phyloP scores from a whole-genome alignment of 1,140 invertebrate species.

The Diabrotica undecimpunctata region DNA sequence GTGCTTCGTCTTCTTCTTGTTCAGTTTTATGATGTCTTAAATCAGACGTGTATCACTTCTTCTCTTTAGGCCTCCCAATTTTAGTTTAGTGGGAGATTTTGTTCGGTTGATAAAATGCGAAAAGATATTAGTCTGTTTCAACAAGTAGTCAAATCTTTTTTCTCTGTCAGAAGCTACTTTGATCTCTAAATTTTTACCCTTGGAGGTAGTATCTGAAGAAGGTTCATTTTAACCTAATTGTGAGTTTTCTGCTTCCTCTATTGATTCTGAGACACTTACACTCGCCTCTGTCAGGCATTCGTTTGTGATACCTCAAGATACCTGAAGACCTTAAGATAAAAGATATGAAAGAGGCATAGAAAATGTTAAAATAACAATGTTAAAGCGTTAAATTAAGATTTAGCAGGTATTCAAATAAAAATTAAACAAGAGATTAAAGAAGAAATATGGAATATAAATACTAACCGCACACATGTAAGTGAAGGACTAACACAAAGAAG shows the following conservation, averaged over 20 bases:
- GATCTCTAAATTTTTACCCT: constrained; percentile 73
- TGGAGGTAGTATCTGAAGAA: constrained; percentile 66
- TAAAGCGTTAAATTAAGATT: too few relatives aligned
- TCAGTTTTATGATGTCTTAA: constrained; percentile 98
- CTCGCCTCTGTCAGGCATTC: constrained; percentile 51
- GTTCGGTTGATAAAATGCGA: constrained; percentile 91
- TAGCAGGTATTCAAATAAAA: too few relatives aligned
- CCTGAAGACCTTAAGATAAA: too few relatives aligned
- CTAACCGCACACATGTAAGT: too few relatives aligned
- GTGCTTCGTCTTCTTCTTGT: constrained; percentile 98
- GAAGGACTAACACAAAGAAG: too few relatives aligned
- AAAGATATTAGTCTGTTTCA: constrained; percentile 97
- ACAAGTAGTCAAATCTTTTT: constrained; percentile 90
- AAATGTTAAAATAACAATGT: too few relatives aligned
- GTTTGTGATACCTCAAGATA: too few relatives aligned
- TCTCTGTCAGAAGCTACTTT: constrained; percentile 79
- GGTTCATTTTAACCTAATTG: constrained; percentile 65
- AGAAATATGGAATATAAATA: too few relatives aligned
- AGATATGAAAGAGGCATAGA: too few relatives aligned
- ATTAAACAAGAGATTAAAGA: too few relatives aligned
- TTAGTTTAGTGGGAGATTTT: constrained; percentile 64
- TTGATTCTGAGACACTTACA: constrained; percentile 22
- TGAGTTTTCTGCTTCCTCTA: constrained; percentile 56
- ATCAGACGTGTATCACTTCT: constrained; percentile 55
- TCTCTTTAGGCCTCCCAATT: constrained; percentile 77